These are phyloP conservation scores for Balearica regulorum DNA, from an alignment of 2,797 vertebrate species.

Conservation along the genomic window DNA sequence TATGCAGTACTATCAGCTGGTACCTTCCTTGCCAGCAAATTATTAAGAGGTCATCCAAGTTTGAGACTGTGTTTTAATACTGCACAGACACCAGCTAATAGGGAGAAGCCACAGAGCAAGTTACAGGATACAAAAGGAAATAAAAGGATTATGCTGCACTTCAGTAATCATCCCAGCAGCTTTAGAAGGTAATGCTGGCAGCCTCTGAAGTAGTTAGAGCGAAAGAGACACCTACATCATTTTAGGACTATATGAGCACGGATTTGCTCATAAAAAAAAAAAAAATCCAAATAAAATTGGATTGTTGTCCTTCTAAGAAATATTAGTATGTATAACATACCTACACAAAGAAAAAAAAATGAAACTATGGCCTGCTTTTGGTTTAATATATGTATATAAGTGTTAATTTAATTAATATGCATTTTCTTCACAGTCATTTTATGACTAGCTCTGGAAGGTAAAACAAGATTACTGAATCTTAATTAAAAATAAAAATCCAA, in stretches of 20 bases:
- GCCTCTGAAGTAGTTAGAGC: background rate
- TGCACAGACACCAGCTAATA: background rate
- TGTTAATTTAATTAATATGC: conserved; percentile 19
- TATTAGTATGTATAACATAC: background rate
- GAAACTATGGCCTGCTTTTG: background rate
- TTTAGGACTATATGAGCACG: background rate
- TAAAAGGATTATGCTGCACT: background rate
- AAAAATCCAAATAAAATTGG: background rate
- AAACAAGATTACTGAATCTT: conserved; percentile 50
- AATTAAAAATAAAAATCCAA: conserved; percentile 63
- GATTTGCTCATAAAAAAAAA: background rate
- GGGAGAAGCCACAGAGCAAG: background rate
- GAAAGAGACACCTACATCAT: background rate
- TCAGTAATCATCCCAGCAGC: background rate
- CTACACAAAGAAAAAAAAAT: background rate
- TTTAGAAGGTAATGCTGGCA: background rate
- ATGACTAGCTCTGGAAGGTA: conserved; percentile 45
- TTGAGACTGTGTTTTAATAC: background rate
- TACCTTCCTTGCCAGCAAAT: background rate
- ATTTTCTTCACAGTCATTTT: conserved; percentile 36
- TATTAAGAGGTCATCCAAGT: background rate
- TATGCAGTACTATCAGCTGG: background rate
- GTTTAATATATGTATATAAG: background rate
- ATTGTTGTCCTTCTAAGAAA: background rate
- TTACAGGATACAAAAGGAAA: background rate